Evolutionary conservation across 2,888 invertebrate species (phyloP).

Genomic region (Nymphalis c-album): DNA sequence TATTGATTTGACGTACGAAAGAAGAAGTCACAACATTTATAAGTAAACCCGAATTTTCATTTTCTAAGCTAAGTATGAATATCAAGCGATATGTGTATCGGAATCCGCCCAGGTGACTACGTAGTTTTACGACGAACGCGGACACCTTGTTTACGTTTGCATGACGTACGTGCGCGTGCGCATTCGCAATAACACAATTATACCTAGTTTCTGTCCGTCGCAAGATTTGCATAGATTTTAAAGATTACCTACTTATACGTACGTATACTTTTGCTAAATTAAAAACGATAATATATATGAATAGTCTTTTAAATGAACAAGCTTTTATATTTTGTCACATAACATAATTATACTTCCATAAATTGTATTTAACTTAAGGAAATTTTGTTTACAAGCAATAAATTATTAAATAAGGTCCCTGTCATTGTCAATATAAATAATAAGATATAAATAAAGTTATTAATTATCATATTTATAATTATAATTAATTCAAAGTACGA

Average conservation of each 20-base stretch:
- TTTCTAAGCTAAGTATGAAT: not conserved
- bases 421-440: conserved; percentile 9
- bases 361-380: not conserved
- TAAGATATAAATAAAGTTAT: conserved; percentile 8
- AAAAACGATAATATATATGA: too few species aligned
- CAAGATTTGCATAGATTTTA: not conserved
- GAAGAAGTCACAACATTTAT: too few species aligned
- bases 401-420: conserved; percentile 8
- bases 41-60: not conserved
- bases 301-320: too few species aligned
- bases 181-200: conserved; percentile 3
- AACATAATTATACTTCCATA: too few species aligned
- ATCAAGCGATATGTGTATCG: conserved; percentile 5
- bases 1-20: too few species aligned
- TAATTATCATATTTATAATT: conserved; percentile 15
- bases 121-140: conserved; percentile 25
- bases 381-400: conserved; percentile 4
- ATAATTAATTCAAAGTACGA: conserved; percentile 11
- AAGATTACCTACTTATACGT: not conserved
- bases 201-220: not conserved
- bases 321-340: too few species aligned
- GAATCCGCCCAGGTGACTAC: conserved; percentile 22
- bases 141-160: conserved; percentile 22
- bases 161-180: conserved; percentile 29
- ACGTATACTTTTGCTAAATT: too few species aligned